These are phyloP conservation scores for Bradypus variegatus DNA, from an alignment of 2,797 vertebrate species.

Conservation along the genomic window DNA sequence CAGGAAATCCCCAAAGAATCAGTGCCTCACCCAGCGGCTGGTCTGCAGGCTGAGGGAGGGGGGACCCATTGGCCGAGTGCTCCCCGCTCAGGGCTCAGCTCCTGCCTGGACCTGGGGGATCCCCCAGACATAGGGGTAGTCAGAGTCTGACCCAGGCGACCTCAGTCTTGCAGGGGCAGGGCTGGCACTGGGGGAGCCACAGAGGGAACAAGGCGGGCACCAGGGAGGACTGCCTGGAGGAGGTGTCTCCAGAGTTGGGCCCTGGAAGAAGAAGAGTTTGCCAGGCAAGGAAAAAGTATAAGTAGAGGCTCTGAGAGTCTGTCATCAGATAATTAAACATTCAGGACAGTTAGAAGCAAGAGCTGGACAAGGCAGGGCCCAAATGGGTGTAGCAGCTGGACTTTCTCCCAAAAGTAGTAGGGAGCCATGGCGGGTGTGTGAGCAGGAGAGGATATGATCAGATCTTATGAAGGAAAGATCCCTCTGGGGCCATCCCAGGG, in stretches of 20 bases:
- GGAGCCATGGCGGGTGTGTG: neutral
- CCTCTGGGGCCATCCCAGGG: neutral
- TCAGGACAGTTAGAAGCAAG: neutral
- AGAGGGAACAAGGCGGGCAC: neutral
- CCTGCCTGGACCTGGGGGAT: neutral
- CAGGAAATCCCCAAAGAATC: slow-evolving; percentile 62
- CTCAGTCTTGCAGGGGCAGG: neutral
- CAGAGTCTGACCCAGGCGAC: neutral
- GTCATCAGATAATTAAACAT: neutral
- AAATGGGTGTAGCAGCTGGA: neutral
- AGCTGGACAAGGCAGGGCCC: too few species aligned
- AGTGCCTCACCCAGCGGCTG: neutral
- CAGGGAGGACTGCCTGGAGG: neutral
- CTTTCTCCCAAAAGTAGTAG: neutral
- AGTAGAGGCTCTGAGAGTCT: neutral
- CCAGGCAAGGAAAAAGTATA: neutral
- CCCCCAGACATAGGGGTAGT: neutral
- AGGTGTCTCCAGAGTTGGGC: neutral
- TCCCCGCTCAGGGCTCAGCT: neutral
- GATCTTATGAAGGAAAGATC: neutral
- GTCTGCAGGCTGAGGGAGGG: neutral
- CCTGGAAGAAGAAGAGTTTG: neutral
- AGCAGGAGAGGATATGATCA: neutral
- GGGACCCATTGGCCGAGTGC: neutral
- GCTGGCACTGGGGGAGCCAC: neutral